Percentiles rank a stretch among this genome's conserved stretches.
phyloP scores from a whole-genome alignment of 2,797 vertebrate species.

The Propithecus deckenii region DNA sequence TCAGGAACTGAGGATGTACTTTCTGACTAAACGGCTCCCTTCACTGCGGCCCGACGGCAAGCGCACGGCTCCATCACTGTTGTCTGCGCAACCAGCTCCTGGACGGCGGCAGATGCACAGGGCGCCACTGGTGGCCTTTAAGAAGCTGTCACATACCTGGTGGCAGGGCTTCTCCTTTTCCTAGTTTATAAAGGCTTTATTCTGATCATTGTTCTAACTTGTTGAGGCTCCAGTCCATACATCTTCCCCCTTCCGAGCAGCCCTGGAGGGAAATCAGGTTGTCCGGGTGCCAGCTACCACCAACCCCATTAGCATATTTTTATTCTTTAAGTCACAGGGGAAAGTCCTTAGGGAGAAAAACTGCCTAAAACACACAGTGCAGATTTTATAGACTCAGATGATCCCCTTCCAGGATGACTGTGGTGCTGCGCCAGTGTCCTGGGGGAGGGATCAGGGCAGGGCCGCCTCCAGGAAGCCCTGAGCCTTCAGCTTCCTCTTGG shows the following conservation, averaged over 20 bases:
- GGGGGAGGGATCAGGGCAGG: background rate
- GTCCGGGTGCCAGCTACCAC: background rate
- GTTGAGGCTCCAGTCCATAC: background rate
- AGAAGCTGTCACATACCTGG: fast-evolving
- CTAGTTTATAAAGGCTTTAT: fast-evolving
- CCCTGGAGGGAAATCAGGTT: background rate
- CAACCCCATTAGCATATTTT: background rate
- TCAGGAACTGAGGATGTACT: background rate
- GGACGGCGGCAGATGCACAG: background rate
- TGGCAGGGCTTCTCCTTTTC: background rate
- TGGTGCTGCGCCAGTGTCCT: fast-evolving
- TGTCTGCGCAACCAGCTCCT: fast-evolving
- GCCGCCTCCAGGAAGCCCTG: background rate
- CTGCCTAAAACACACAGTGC: background rate
- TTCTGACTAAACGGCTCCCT: background rate
- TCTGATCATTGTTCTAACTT: background rate
- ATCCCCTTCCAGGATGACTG: fast-evolving
- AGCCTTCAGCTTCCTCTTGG: fast-evolving
- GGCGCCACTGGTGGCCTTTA: background rate
- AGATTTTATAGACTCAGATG: background rate
- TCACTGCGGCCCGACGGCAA: fast-evolving
- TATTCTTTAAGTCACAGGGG: background rate
- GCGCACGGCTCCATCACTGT: fast-evolving
- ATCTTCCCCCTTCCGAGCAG: background rate
- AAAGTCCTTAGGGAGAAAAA: background rate